Conservation (phyloP, 2,113 vertebrate species). For the Phrynocephalus versicolor region DNA sequence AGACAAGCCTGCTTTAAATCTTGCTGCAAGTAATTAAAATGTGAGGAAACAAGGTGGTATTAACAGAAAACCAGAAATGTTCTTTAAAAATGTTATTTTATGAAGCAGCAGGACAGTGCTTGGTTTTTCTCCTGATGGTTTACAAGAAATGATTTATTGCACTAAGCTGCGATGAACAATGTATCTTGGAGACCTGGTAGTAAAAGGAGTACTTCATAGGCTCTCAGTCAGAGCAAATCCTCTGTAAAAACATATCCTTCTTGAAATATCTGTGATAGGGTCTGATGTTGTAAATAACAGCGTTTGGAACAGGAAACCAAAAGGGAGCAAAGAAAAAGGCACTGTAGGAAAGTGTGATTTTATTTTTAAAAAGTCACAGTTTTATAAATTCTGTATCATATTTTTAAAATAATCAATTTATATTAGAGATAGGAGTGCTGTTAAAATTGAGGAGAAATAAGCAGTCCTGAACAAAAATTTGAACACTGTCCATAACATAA, state of each 20-base stretch:
- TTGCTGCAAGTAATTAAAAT: constrained; percentile 15
- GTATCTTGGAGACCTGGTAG: constrained; percentile 1
- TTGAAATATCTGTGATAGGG: neutral
- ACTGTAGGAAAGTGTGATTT: neutral
- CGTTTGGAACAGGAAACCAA: neutral
- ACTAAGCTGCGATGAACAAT: neutral
- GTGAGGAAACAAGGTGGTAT: neutral
- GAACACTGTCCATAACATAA: neutral
- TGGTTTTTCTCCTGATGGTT: neutral
- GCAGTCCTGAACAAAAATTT: neutral
- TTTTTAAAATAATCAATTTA: neutral
- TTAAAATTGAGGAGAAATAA: neutral
- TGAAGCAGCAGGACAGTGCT: neutral
- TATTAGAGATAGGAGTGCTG: neutral
- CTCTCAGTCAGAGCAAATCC: neutral
- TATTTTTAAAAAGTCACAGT: neutral
- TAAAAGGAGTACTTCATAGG: constrained; percentile 5
- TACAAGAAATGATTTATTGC: constrained; percentile 25
- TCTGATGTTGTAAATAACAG: neutral
- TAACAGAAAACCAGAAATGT: neutral
- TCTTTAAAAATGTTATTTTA: constrained; percentile 11
- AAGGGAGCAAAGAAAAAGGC: neutral
- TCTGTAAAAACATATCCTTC: neutral
- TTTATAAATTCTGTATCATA: too few species aligned
- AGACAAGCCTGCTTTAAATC: constrained; percentile 9